Base-by-base conservation (phyloP, 2,888 invertebrate species). In the Chrysolina americana region DNA sequence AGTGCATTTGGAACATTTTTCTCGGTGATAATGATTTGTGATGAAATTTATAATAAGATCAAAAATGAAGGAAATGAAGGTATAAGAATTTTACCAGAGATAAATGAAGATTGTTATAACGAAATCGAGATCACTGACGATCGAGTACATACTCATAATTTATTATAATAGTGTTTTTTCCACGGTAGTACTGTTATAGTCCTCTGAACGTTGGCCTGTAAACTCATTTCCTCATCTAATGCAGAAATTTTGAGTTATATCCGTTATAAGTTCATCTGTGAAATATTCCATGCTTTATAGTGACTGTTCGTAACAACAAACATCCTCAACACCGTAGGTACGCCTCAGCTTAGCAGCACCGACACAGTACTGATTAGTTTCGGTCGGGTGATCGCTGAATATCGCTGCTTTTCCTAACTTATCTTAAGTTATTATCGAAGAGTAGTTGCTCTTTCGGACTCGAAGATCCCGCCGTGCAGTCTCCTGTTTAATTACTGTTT, bases 401-500 rank as follows among this genome's bases (percentile, higher is more conserved):
- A 72, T 70, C 71, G 74, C 74, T 65, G 70, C 65, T 59, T 65
- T 65, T 56, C 74, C 71, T 56, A 74, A 69, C 68, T 75, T 72
- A 75, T 75, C 75, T 71, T 36, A 41, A 65, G 69, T 75, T 75
- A 75, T 75, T 75, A 72, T 59, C 65, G 65, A 44, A 23, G 23
- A 44, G 65, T 48, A 44, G 65, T 44, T 41, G 65, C 44, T 23
- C 59, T 59, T 59, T 59, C 23, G 47, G 65, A 41, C 65, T 65
- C 47, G 47, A 47, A 65, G 47, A 47, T 65, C 79, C 76, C 71
- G 79, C 78, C 76, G 78, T 59, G 79, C 77, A 66, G 80, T 80
- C 78, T 77, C 72, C 80, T 75, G 80, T 78, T 81, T 81, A 81
- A 81, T 81, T 81, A 80, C 79, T 78, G 74, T 78, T 74, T 76